Evolutionary conservation across 2,888 invertebrate genomes (phyloP), one percentile per base, ranked within the genome.

Genomic region (Germaria angustata): DNA sequence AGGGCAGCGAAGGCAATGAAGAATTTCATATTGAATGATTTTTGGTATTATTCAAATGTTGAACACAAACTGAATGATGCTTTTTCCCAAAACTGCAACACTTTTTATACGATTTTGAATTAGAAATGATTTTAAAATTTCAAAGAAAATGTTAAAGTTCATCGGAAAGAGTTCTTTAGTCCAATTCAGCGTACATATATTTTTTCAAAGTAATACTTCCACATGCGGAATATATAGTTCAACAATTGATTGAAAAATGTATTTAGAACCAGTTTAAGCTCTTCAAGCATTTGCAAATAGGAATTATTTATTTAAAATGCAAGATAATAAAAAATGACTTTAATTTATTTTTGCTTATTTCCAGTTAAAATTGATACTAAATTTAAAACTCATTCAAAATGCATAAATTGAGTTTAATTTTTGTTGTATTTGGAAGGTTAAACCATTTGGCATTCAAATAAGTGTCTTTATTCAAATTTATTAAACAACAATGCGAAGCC

Each of bases 1-100:
- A 87, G 84, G 36, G 86, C 86, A 76, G 84, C 87, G 72, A 89
- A 86, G 34, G 88, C 87, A 59, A 85, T 81, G 49, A 84, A 32
- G 78, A 84, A 83, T 81, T 85, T 85, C 85, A 85, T 85, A 53
- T 55, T 79, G 76, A 36, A 46, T 65, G 15, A 36, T 34, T 55
- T 46, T 36, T 63, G 59, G 68, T 73, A 69, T 72, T 81, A 59
- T 77, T 82, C 75, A 24, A 57, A 39, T 59, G 69, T 36, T 53
- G 73, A 65, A 55, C 61, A 69, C 44, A 69, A 65, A 76, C 72
- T 76, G 68, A 79, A 81, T 63, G 71, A 79, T 81, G 59, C 9
- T 79, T 69, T 49, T 49, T 22, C 32, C 11, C 20, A 3, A 36
- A 11, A 28, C 0, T 2, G 0, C 7, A 4, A 7, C 20, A 46